A percentile compares a stretch with the other conserved stretches of the same genome.
Conservation (phyloP, 2,113 vertebrate species). For the Fregata magnificens region DNA sequence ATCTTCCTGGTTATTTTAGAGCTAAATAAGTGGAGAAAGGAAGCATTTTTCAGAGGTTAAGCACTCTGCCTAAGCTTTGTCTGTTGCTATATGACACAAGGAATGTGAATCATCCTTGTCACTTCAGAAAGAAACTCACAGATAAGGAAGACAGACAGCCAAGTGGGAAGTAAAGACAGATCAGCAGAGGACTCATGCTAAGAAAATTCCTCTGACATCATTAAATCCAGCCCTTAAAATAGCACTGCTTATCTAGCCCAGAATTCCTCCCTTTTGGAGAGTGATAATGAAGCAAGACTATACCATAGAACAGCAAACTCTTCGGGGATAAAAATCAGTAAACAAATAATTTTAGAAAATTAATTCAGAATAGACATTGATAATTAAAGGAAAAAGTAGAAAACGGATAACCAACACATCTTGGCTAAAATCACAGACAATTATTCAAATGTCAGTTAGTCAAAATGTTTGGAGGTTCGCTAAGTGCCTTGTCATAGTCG, state of each 20-base stretch:
- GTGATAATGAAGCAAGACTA: neutral
- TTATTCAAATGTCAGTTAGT: neutral
- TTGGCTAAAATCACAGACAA: neutral
- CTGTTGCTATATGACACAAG: neutral
- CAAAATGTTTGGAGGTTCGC: neutral
- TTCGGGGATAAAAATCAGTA: neutral
- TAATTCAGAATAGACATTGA: neutral
- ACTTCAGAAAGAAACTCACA: neutral
- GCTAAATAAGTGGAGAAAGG: neutral
- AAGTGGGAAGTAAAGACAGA: slow-evolving; percentile 41
- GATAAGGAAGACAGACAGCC: slow-evolving; percentile 12
- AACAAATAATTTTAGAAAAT: neutral
- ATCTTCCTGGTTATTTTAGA: slow-evolving; percentile 19
- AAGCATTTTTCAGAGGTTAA: slow-evolving; percentile 16
- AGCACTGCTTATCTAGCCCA: neutral
- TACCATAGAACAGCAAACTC: neutral
- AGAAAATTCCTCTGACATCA: slow-evolving; percentile 42
- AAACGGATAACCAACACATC: neutral
- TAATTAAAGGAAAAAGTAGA: neutral
- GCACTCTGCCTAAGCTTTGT: slow-evolving; percentile 22
- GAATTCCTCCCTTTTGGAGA: neutral
- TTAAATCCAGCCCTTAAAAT: slow-evolving; percentile 27
- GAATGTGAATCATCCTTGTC: slow-evolving; percentile 35
- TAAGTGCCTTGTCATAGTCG: neutral
- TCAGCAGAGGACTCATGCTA: slow-evolving; percentile 32